Conservation (phyloP, 2,888 invertebrate species). For the Leptinotarsa haldemani region DNA sequence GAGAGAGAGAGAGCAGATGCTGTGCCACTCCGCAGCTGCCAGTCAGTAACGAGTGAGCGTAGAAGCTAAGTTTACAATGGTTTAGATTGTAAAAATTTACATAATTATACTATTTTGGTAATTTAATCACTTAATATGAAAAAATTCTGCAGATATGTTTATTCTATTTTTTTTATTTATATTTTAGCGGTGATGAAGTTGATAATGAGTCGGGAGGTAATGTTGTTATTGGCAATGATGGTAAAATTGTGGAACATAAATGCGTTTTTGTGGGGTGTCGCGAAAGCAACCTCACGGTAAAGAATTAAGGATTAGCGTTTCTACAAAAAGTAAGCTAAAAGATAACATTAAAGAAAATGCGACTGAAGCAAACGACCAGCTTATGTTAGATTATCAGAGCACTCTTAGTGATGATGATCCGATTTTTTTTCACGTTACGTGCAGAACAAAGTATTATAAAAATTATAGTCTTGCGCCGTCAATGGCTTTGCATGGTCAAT, state of each 20-base stretch:
- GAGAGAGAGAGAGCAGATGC: too few species aligned
- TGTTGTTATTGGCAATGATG: conserved; percentile 17
- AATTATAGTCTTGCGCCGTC: too few species aligned
- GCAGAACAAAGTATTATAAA: too few species aligned
- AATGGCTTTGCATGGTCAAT: too few species aligned
- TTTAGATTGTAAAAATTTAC: conserved; percentile 5
- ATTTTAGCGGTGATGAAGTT: conserved; percentile 12
- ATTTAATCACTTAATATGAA: background rate
- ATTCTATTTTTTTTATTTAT: conserved; percentile 9
- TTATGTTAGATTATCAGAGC: too few species aligned
- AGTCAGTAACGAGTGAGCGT: conserved; percentile 12
- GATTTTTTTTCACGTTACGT: too few species aligned
- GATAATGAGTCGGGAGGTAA: conserved; percentile 13
- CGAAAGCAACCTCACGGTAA: background rate
- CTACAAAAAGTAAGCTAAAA: background rate
- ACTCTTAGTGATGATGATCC: too few species aligned
- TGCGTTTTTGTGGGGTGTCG: conserved; percentile 6
- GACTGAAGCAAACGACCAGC: too few species aligned
- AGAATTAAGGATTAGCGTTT: conserved; percentile 6
- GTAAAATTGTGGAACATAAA: background rate
- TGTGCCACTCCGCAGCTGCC: background rate
- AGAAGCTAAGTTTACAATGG: conserved; percentile 11
- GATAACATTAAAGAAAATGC: too few species aligned
- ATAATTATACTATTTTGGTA: conserved; percentile 13
- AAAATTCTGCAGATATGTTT: conserved; percentile 12